Evolutionary conservation across 2,113 vertebrate genomes (phyloP).

Genomic region (Agelaius phoeniceus): DNA sequence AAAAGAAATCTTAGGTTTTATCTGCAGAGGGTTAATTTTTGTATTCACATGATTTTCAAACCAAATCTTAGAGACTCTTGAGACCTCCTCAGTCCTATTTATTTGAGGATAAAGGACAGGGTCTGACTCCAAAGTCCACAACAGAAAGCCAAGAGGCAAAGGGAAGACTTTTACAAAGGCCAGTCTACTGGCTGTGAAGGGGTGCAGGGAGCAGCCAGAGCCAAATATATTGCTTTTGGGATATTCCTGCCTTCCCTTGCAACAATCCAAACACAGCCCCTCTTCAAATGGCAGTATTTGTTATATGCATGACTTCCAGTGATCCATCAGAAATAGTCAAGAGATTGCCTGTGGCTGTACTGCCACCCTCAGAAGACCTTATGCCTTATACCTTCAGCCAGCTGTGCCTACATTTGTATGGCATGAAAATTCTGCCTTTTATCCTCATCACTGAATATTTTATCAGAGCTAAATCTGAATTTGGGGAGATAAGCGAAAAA

Average conservation of each 20-base stretch:
- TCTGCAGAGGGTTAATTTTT: background rate
- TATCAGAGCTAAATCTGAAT: background rate
- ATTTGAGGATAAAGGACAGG: background rate
- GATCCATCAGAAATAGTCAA: background rate
- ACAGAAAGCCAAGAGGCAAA: background rate
- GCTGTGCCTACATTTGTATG: background rate
- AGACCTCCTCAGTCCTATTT: background rate
- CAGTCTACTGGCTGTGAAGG: accelerated
- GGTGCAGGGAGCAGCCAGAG: background rate
- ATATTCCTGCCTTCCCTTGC: background rate
- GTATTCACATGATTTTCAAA: background rate
- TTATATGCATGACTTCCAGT: background rate
- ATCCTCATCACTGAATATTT: background rate
- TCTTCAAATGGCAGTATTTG: background rate
- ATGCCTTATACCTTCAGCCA: background rate
- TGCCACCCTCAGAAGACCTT: background rate
- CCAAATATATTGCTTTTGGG: background rate
- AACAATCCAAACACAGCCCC: background rate
- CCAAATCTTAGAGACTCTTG: background rate
- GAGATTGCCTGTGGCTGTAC: background rate
- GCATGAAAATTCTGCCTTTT: background rate
- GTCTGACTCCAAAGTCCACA: background rate
- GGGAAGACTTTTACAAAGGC: background rate
- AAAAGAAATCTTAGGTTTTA: background rate
- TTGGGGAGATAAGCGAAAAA: background rate